Percentiles rank a stretch among this genome's conserved stretches.
phyloP scores from a whole-genome alignment of 1,140 invertebrate species.

The Globodera rostochiensis region DNA sequence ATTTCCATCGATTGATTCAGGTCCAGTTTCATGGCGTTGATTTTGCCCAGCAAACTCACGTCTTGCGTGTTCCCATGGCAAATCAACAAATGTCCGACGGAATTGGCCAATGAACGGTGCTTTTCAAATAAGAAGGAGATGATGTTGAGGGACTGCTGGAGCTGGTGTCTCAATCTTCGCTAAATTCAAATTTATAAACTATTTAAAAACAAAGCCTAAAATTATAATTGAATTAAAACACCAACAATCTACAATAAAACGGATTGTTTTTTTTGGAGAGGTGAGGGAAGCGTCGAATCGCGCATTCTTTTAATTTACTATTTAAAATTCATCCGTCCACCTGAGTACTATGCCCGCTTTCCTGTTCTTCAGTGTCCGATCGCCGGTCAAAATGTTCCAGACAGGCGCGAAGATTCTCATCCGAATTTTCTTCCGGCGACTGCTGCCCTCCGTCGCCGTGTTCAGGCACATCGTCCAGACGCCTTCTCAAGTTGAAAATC shows the following conservation, averaged over 20 bases:
- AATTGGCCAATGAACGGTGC: background rate
- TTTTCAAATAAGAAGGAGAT: background rate
- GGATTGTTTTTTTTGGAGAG: too few species aligned
- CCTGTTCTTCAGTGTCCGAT: background rate
- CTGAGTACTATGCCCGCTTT: constrained; percentile 6
- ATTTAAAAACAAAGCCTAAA: background rate
- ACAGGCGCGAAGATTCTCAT: constrained; percentile 1
- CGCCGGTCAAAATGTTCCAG: background rate
- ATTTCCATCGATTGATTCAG: constrained; percentile 21
- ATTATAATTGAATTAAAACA: background rate
- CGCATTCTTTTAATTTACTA: too few species aligned
- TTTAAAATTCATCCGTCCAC: background rate
- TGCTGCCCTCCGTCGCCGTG: background rate
- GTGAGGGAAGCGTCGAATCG: too few species aligned
- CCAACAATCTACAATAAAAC: too few species aligned
- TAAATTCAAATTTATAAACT: background rate
- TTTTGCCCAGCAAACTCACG: background rate
- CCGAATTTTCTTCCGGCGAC: constrained; percentile 5
- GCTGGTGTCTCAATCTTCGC: background rate
- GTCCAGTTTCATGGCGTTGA: background rate
- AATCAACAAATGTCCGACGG: background rate
- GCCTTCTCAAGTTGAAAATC: constrained; percentile 10
- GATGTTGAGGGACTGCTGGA: background rate
- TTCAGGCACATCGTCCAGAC: background rate
- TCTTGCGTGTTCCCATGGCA: background rate